Evolutionary conservation across 2,113 vertebrate species (phyloP).

Genomic region (Pampusana beccarii): DNA sequence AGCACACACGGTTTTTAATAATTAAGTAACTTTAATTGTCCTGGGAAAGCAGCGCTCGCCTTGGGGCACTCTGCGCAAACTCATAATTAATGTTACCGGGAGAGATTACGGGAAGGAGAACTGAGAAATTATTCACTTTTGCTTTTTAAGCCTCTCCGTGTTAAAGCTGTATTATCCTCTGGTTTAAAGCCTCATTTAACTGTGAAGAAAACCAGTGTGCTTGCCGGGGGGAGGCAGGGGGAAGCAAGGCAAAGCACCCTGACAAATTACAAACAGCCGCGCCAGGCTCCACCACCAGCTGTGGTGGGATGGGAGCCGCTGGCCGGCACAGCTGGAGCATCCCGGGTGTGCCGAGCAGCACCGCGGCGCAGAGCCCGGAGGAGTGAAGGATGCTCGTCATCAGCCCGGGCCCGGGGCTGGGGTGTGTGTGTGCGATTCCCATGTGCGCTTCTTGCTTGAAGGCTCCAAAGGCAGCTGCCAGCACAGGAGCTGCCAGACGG

Average conservation of each 20-base stretch:
- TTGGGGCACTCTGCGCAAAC: slow-evolving; percentile 82
- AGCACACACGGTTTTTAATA: slow-evolving; percentile 78
- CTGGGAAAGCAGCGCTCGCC: slow-evolving; percentile 90
- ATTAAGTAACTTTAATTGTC: slow-evolving; percentile 97
- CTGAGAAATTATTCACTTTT: slow-evolving; percentile 79
- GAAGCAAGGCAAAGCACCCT: not conserved
- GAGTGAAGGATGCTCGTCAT: not conserved
- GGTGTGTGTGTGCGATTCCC: not conserved
- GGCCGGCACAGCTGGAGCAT: not conserved
- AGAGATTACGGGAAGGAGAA: slow-evolving; percentile 84
- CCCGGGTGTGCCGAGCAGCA: not conserved
- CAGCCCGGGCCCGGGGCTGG: not conserved
- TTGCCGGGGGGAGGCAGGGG: not conserved
- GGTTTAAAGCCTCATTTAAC: slow-evolving; percentile 75
- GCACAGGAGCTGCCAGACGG: not conserved
- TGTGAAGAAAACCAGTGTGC: slow-evolving; percentile 55
- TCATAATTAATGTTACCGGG: slow-evolving; percentile 92
- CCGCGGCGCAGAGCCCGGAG: not conserved
- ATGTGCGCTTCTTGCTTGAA: not conserved
- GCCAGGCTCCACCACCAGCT: not conserved
- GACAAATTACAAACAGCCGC: slow-evolving; percentile 34
- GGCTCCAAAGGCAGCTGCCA: not conserved
- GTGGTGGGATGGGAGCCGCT: not conserved
- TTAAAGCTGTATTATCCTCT: slow-evolving; percentile 73
- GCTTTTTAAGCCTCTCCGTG: slow-evolving; percentile 70